A percentile compares a stretch with the other conserved stretches of the same genome.
Conservation (phyloP, 2,797 vertebrate species). For the Melanotaenia trifasciata region DNA sequence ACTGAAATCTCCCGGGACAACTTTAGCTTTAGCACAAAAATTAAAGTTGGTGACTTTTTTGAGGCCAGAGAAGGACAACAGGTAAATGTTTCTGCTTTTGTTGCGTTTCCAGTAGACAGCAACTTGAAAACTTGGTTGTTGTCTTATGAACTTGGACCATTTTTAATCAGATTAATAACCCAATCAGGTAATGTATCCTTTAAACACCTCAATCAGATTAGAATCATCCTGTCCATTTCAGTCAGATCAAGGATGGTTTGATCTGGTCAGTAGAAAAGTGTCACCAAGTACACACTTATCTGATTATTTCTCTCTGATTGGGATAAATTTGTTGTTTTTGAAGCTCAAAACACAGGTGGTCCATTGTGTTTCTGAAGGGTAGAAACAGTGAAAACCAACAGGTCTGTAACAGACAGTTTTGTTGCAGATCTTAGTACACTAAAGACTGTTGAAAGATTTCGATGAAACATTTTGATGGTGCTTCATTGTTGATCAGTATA, state of each 20-base stretch:
- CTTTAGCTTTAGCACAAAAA: slow-evolving; percentile 99
- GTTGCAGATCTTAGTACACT: too few relatives aligned
- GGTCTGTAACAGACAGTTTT: too few relatives aligned
- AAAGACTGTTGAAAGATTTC: too few relatives aligned
- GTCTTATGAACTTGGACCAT: background rate
- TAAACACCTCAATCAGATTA: too few relatives aligned
- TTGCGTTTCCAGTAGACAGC: background rate
- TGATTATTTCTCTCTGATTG: background rate
- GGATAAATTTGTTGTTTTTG: background rate
- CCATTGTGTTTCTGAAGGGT: background rate
- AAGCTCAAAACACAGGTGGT: background rate
- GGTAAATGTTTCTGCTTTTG: slow-evolving; percentile 80
- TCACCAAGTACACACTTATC: background rate
- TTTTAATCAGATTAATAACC: too few relatives aligned
- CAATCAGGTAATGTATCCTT: too few relatives aligned
- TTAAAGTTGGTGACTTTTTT: slow-evolving; percentile 97
- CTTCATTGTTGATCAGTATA: too few relatives aligned
- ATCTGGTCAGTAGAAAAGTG: background rate
- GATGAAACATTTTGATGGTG: too few relatives aligned
- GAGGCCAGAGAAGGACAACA: slow-evolving; percentile 95
- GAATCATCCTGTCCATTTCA: background rate
- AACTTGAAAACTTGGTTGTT: background rate
- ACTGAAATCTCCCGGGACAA: slow-evolving; percentile 94
- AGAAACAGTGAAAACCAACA: background rate
- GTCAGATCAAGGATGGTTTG: background rate